Conservation (phyloP, 2,888 invertebrate genomes). For the Pachliopta kotzebuea region DNA sequence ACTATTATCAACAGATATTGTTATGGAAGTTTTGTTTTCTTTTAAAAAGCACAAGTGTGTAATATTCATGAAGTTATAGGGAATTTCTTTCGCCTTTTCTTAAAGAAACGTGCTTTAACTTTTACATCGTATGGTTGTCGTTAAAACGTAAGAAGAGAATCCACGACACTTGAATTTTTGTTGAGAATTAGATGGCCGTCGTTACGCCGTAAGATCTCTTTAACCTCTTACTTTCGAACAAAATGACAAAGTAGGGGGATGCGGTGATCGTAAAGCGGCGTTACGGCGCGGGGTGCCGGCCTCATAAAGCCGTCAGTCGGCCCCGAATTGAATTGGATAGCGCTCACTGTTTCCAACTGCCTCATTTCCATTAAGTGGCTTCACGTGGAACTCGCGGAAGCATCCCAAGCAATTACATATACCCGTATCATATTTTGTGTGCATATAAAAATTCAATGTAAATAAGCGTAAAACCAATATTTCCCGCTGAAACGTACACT, state of each 20-base stretch:
- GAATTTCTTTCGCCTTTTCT: neutral
- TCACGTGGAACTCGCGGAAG: slow-evolving; percentile 29
- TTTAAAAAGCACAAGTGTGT: neutral
- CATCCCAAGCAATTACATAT: slow-evolving; percentile 30
- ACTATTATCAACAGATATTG: neutral
- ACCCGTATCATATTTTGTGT: slow-evolving; percentile 28
- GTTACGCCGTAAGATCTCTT: slow-evolving; percentile 49
- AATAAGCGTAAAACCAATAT: slow-evolving; percentile 25
- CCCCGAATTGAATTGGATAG: slow-evolving; percentile 55
- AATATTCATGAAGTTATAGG: neutral
- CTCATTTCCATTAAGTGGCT: slow-evolving; percentile 34
- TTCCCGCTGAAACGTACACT: slow-evolving; percentile 1
- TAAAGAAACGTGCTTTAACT: slow-evolving; percentile 13
- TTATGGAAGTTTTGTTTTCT: neutral
- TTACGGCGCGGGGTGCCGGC: slow-evolving; percentile 58
- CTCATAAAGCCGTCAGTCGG: slow-evolving; percentile 58
- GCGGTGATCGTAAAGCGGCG: slow-evolving; percentile 60
- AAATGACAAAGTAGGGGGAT: slow-evolving; percentile 56
- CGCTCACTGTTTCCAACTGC: slow-evolving; percentile 36
- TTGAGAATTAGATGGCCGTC: slow-evolving; percentile 38
- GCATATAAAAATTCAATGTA: slow-evolving; percentile 31
- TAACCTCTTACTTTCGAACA: slow-evolving; percentile 59
- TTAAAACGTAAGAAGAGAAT: slow-evolving; percentile 30
- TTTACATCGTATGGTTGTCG: slow-evolving; percentile 26
- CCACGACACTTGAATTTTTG: slow-evolving; percentile 28